Base-by-base conservation (phyloP, 2,113 vertebrate genomes). In the Thalassoma bifasciatum region DNA sequence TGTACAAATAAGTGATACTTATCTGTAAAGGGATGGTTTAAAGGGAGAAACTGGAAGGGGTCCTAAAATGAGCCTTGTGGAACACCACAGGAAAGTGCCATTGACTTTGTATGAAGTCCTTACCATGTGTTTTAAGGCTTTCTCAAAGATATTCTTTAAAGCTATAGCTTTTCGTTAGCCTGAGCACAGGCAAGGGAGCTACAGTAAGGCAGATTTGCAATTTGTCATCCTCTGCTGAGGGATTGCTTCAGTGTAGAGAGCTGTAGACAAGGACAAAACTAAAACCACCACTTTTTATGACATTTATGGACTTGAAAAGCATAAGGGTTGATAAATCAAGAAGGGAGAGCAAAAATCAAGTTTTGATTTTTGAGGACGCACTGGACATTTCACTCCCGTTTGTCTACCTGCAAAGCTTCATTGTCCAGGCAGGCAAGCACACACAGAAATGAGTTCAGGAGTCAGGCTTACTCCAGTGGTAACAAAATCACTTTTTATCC, bases 271-370 rank as follows among this genome's bases (percentile, higher is more conserved):
- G 59, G 3, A 42, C 58, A 46, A 73, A 26, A 36, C 63, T 69
- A n/a, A 72, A 52, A 57, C 30, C 40, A 70, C 42, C 16, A 61
- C 61, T 66, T 56, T 38, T 66, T 51, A 34, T 81, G 53, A 62
- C 19, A 75, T 73, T 44, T 58, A 75, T 82, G 51, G 8, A 56
- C 42, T 66, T 42, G 49, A 66, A 72, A 76, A 76, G 44, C 64
- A 49, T 22, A 83, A 69, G 81, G 57, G 59, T 81, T 81, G 68
- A 88, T 81, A 63, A 74, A 83, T 78, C 51, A 62, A 59, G 30
- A 79, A 22, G 58, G 50, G 42, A 10, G 13, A 68, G 38, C 54
- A 30, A 26, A 50, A 16, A 23, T 21, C 21, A n/a, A n/a, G n/a
- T n/a, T n/a, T n/a, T n/a, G 30, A 30, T 30, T 30, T 30, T 30